A percentile compares a stretch with the other conserved stretches of the same genome.
These are phyloP conservation scores for Norana najaformis DNA, from an alignment of 2,888 invertebrate genomes.

Conservation along the genomic window DNA sequence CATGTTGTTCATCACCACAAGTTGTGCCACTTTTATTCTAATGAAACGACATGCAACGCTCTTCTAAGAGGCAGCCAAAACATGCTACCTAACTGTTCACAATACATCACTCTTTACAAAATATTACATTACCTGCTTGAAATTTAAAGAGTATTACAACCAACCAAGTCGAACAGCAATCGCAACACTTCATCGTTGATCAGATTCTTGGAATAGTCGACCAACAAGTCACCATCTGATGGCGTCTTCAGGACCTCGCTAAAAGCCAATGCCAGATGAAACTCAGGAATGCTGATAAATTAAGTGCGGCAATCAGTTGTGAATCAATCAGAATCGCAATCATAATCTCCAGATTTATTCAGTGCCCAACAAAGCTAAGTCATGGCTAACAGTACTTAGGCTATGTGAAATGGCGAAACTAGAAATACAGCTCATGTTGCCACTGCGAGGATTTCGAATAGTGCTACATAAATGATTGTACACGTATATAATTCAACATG, in stretches of 20 bases:
- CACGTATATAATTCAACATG: too few relatives aligned
- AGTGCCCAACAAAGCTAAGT: too few relatives aligned
- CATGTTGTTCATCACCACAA: too few relatives aligned
- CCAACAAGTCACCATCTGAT: conserved; percentile 81
- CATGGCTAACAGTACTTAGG: too few relatives aligned
- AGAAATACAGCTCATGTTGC: too few relatives aligned
- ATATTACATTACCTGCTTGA: neutral
- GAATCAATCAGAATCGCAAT: neutral
- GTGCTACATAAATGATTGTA: neutral
- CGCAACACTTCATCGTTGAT: conserved; percentile 77
- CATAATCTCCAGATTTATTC: neutral
- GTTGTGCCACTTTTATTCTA: too few relatives aligned
- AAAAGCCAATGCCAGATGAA: conserved; percentile 18
- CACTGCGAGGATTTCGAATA: neutral
- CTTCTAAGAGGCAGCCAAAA: too few relatives aligned
- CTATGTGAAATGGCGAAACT: too few relatives aligned
- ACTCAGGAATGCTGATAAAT: neutral
- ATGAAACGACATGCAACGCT: too few relatives aligned
- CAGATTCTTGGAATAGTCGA: conserved; percentile 96
- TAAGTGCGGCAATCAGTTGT: neutral
- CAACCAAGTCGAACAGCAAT: conserved; percentile 80
- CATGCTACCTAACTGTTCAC: too few relatives aligned
- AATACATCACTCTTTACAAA: too few relatives aligned
- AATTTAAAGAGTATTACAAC: conserved; percentile 46
- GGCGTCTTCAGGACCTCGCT: conserved; percentile 40